A percentile compares a stretch with the other conserved stretches of the same genome.
Evolutionary conservation across 1,140 invertebrate species (phyloP).

Genomic region (Cydia splendana): DNA sequence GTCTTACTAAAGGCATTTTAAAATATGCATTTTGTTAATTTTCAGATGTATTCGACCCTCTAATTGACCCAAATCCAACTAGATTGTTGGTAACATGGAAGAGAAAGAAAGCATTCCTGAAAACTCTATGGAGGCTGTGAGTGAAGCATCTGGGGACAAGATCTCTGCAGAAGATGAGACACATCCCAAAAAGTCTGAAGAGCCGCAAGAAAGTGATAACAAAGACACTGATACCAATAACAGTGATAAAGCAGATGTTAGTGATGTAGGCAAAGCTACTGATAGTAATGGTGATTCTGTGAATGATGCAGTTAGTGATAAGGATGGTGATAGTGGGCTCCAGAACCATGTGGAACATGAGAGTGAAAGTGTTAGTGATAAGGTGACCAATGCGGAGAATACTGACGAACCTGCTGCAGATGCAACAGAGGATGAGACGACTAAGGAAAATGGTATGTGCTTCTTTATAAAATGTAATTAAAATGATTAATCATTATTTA

Average conservation of each 20-base stretch:
- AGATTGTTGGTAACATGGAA: slow-evolving; percentile 65
- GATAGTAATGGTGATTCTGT: slow-evolving; percentile 47
- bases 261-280: slow-evolving; percentile 42
- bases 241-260: slow-evolving; percentile 40
- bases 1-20: not conserved
- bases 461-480: not conserved
- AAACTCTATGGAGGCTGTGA: slow-evolving; percentile 45
- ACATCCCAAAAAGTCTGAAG: slow-evolving; percentile 40
- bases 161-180: slow-evolving; percentile 34
- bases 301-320: slow-evolving; percentile 38
- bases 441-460: slow-evolving; percentile 43
- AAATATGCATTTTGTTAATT: slow-evolving; percentile 34
- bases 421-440: slow-evolving; percentile 40
- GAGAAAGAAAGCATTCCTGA: slow-evolving; percentile 59
- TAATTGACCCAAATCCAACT: slow-evolving; percentile 46
- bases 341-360: slow-evolving; percentile 66
- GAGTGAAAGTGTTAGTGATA: slow-evolving; percentile 58
- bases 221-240: slow-evolving; percentile 29
- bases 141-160: slow-evolving; percentile 41
- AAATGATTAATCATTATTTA: not conserved
- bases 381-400: slow-evolving; percentile 46
- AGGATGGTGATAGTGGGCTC: slow-evolving; percentile 45
- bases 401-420: slow-evolving; percentile 39
- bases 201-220: slow-evolving; percentile 37
- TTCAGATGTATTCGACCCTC: slow-evolving; percentile 58